These are phyloP conservation scores for Dicyrtoma fusca DNA, from an alignment of 2,888 invertebrate species.

Conservation along the genomic window DNA sequence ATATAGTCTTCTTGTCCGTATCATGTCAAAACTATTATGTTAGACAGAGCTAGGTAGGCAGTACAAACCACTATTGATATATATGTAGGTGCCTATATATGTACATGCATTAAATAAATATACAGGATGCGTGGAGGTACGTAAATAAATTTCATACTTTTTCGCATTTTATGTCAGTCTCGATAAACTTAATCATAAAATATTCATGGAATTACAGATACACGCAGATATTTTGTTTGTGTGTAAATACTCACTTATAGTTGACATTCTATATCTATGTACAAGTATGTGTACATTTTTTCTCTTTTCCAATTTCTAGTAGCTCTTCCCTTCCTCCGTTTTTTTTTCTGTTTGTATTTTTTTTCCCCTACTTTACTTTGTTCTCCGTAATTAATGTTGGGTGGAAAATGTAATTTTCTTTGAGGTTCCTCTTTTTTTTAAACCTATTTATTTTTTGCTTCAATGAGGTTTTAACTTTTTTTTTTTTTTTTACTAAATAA, in stretches of 20 bases:
- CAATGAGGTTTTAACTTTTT: no score
- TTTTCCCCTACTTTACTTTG: background rate
- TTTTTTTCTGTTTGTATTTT: background rate
- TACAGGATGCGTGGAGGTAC: background rate
- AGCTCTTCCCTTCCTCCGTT: background rate
- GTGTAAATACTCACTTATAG: background rate
- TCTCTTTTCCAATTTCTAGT: background rate
- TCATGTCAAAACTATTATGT: no score
- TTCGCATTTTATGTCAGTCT: background rate
- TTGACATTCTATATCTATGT: background rate
- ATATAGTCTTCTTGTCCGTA: no score
- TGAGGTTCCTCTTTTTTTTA: background rate
- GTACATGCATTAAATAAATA: background rate
- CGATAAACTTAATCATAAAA: conserved; percentile 5
- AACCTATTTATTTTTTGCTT: background rate
- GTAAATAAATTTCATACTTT: no score
- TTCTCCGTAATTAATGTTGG: conserved; percentile 16
- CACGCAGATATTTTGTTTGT: background rate
- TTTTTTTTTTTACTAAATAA: no score
- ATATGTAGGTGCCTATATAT: background rate
- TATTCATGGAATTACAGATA: background rate
- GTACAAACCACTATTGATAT: no score
- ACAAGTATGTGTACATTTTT: background rate
- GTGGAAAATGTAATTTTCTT: conserved; percentile 20
- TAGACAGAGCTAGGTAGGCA: no score